Evolutionary conservation across 2,888 invertebrate genomes (phyloP).

Genomic region (Chaitophorus viminalis): DNA sequence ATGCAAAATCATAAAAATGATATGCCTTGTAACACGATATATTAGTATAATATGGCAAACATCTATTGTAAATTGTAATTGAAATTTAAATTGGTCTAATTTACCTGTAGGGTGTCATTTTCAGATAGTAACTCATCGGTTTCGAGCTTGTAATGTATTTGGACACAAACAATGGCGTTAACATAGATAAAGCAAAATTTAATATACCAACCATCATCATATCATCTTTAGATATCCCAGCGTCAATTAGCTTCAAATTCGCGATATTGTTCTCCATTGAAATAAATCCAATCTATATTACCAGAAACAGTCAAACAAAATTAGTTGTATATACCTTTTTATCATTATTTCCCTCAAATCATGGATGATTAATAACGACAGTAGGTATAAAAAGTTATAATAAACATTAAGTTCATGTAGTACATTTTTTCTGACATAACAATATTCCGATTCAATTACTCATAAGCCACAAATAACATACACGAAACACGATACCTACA

Average conservation of each 20-base stretch:
- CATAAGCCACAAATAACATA: no score
- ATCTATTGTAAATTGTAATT: neutral
- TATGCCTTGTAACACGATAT: no score
- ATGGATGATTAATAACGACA: no score
- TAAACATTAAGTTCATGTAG: no score
- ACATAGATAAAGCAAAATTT: slow-evolving; percentile 90
- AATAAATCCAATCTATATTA: slow-evolving; percentile 86
- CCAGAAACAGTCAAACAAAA: no score
- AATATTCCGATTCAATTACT: no score
- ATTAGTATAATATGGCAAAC: no score
- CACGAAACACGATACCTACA: no score
- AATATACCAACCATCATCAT: slow-evolving; percentile 92
- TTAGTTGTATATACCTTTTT: no score
- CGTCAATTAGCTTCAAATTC: slow-evolving; percentile 92
- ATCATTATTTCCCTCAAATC: no score
- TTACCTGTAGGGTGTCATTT: slow-evolving; percentile 83
- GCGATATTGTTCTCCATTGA: slow-evolving; percentile 91
- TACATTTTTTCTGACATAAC: no score
- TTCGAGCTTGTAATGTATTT: slow-evolving; percentile 86
- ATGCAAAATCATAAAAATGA: neutral
- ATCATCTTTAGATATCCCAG: slow-evolving; percentile 94
- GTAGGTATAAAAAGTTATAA: no score
- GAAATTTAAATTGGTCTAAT: neutral
- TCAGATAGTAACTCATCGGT: slow-evolving; percentile 88
- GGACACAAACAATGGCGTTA: slow-evolving; percentile 87